phyloP scores from a whole-genome alignment of 2,113 vertebrate species.

The Oncorhynchus tshawytscha region DNA sequence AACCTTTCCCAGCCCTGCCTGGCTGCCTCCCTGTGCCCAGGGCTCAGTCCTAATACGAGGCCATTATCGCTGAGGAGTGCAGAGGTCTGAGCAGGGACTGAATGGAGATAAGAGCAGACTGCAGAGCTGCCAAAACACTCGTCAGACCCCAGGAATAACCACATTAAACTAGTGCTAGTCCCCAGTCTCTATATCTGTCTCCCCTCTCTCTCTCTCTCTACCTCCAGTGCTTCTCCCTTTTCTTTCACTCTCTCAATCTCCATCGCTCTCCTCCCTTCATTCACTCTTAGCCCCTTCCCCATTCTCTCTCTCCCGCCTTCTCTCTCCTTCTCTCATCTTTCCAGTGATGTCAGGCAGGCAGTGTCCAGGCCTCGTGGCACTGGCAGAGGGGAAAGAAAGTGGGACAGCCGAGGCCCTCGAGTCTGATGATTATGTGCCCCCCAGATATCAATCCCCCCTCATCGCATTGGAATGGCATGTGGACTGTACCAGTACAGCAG shows the following conservation, averaged over 20 bases:
- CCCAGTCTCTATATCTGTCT: background rate
- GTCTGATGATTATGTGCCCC: slow-evolving; percentile 36
- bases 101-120: slow-evolving; percentile 45
- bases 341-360: slow-evolving; percentile 11
- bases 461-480: slow-evolving; percentile 3
- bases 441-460: background rate
- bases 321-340: slow-evolving; percentile 18
- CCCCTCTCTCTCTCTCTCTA: slow-evolving; percentile 17
- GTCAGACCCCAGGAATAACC: slow-evolving; percentile 46
- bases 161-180: slow-evolving; percentile 32
- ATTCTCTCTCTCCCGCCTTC: background rate
- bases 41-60: slow-evolving; percentile 54
- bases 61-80: slow-evolving; percentile 52
- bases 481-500: slow-evolving; percentile 29
- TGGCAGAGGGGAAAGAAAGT: background rate
- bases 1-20: slow-evolving; percentile 7
- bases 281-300: slow-evolving; percentile 11
- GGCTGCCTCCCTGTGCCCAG: slow-evolving; percentile 25
- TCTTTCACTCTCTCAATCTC: slow-evolving; percentile 15
- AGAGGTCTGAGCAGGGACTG: background rate
- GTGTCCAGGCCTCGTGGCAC: slow-evolving; percentile 21
- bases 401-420: slow-evolving; percentile 35
- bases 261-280: background rate
- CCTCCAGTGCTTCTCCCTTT: background rate
- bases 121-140: slow-evolving; percentile 14